Conservation (phyloP, 1,140 invertebrate genomes). For the Leucophenga varia region DNA sequence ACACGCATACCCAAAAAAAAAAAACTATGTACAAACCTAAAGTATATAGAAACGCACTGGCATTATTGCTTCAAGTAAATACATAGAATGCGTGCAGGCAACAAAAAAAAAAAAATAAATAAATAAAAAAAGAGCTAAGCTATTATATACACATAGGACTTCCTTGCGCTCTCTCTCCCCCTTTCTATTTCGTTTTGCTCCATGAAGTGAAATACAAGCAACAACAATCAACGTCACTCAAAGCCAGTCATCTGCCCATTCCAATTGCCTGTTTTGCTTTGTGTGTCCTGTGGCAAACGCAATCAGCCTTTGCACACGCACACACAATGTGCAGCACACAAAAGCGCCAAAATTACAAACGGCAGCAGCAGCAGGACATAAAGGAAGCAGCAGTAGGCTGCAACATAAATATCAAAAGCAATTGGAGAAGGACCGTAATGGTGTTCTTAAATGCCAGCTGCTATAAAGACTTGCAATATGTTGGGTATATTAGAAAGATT, state of each 20-base stretch:
- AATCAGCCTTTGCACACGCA: conserved; percentile 6
- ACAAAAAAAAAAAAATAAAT: conserved; percentile 15
- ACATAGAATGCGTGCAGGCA: conserved; percentile 15
- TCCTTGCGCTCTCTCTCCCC: conserved; percentile 21
- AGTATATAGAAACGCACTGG: no score
- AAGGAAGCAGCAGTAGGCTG: neutral
- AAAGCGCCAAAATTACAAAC: conserved; percentile 52
- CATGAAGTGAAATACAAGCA: conserved; percentile 16
- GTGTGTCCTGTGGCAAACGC: no score
- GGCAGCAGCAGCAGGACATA: conserved; percentile 10
- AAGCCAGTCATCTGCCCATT: conserved; percentile 2
- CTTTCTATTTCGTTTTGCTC: conserved; percentile 5
- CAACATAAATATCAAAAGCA: no score
- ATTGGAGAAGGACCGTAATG: no score
- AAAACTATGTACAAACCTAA: no score
- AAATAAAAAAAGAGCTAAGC: conserved; percentile 14
- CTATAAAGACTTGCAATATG: neutral
- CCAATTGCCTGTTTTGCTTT: conserved; percentile 8
- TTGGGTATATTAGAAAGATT: no score
- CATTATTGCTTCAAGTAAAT: no score
- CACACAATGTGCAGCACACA: conserved; percentile 46
- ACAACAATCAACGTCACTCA: conserved; percentile 43
- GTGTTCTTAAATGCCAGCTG: neutral
- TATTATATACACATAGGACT: conserved; percentile 7
- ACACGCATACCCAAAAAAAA: no score